These are phyloP conservation scores for Nudaria mundana DNA, from an alignment of 2,888 invertebrate genomes.

Conservation along the genomic window DNA sequence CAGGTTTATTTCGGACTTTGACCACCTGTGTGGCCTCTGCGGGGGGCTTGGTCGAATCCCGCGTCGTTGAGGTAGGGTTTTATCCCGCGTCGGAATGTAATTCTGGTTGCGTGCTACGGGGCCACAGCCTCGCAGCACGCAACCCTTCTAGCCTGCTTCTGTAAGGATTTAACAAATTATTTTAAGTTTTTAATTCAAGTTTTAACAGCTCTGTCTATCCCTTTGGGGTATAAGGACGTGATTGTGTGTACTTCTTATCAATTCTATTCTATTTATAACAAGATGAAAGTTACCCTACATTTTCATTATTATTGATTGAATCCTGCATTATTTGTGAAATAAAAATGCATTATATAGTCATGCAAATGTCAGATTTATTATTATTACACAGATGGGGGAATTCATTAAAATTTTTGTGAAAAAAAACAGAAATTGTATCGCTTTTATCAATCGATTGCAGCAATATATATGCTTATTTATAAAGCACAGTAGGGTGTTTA, in stretches of 20 bases:
- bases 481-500: slow-evolving; percentile 52
- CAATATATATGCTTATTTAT: slow-evolving; percentile 59
- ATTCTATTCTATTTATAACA: background rate
- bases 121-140: no score
- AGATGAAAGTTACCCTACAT: slow-evolving; percentile 8
- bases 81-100: no score
- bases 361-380: slow-evolving; percentile 66
- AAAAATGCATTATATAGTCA: slow-evolving; percentile 53
- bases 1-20: no score
- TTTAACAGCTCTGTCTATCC: no score
- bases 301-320: slow-evolving; percentile 28
- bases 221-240: no score
- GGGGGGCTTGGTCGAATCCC: no score
- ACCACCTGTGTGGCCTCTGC: no score
- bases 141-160: no score
- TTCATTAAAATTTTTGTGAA: slow-evolving; percentile 76
- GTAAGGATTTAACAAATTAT: no score
- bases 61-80: no score
- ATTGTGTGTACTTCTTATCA: background rate
- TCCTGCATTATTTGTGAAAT: slow-evolving; percentile 37
- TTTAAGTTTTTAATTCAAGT: no score
- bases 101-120: no score
- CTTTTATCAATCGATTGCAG: slow-evolving; percentile 63
- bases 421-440: slow-evolving; percentile 74
- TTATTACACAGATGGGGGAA: slow-evolving; percentile 50